Conservation (phyloP, 1,140 invertebrate species). For the Diorhabda elongata region DNA sequence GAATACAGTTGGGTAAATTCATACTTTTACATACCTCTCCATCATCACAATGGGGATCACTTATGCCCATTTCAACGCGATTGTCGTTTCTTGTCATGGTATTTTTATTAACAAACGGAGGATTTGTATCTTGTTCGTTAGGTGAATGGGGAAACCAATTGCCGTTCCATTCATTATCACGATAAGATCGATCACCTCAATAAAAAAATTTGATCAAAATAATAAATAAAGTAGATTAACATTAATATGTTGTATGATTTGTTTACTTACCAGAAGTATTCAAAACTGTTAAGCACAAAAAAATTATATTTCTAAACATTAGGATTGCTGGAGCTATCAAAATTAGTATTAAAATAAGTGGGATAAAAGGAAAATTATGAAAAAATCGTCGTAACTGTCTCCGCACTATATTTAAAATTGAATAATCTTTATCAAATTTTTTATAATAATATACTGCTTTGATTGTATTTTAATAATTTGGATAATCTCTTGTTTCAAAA, state of each 20-base stretch:
- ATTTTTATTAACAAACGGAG: conserved; percentile 23
- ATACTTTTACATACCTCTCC: conserved; percentile 54
- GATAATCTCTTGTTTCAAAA: no score
- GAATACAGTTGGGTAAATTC: no score
- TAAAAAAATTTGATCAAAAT: no score
- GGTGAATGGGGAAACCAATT: conserved; percentile 50
- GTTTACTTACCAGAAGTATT: conserved; percentile 21
- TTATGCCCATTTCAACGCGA: conserved; percentile 57
- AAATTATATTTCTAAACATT: conserved; percentile 32
- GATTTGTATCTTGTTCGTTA: conserved; percentile 32
- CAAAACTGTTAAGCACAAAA: conserved; percentile 27
- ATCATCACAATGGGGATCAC: conserved; percentile 61
- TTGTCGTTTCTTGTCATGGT: conserved; percentile 45
- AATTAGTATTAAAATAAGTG: conserved; percentile 9
- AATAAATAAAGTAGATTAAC: no score
- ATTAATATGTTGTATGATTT: no score
- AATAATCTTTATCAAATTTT: no score
- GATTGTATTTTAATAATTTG: no score
- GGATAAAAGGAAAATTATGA: conserved; percentile 10
- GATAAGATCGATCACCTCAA: no score
- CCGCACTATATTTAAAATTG: background rate
- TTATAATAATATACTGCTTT: no score
- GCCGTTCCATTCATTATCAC: conserved; percentile 43
- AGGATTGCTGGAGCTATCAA: conserved; percentile 26
- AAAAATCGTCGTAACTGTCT: conserved; percentile 1